Base-by-base conservation (phyloP, 2,113 vertebrate genomes). In the Speoplatyrhinus poulsoni region DNA sequence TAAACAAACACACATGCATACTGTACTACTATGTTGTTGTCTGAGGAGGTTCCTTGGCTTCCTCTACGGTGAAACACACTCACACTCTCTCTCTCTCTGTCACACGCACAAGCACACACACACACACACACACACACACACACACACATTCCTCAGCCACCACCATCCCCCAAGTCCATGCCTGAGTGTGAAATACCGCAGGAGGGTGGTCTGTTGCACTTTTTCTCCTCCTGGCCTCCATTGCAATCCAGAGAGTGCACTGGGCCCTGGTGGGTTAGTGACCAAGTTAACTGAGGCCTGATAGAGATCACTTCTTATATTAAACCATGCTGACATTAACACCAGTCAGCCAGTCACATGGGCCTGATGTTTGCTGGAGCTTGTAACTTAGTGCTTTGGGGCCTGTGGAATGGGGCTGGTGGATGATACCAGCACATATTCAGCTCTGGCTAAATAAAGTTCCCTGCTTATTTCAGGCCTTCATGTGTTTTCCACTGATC, bases 351-450 rank as follows among this genome's bases (percentile, higher is more conserved):
- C 73, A 36, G 79, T 81, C 85, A 93, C 89, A 90, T 90, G 90
- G 80, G 72, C 53, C 12, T 0, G 15, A 62, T 52, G 77, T 70
- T 80, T n/a, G 36, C 33, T 74, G 61, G 76, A 70, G 77, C 73
- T 75, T 65, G 73, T 72, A 74, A 79, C 76, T 75, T 69, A 26
- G 26, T 26, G 80, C 78, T 77, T 70, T 1, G 77, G 19, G 67
- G 64, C 26, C 83, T 70, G 87, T 87, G 77, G 69, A 69, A 89
- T 69, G 83, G 75, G 81, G 89, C 84, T 83, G 81, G 84, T 88
- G 91, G 90, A 89, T 94, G 90, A 89, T 93, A 94, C 83, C 70
- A 87, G 93, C 94, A 93, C 92, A 94, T 88, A 91, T 59, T 77
- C 64, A 81, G 62, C 80, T 82, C 85, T 70, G 63, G 81, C 85